Evolutionary conservation across 2,888 invertebrate genomes (phyloP).

Genomic region (Dorcus parallelipipedus): DNA sequence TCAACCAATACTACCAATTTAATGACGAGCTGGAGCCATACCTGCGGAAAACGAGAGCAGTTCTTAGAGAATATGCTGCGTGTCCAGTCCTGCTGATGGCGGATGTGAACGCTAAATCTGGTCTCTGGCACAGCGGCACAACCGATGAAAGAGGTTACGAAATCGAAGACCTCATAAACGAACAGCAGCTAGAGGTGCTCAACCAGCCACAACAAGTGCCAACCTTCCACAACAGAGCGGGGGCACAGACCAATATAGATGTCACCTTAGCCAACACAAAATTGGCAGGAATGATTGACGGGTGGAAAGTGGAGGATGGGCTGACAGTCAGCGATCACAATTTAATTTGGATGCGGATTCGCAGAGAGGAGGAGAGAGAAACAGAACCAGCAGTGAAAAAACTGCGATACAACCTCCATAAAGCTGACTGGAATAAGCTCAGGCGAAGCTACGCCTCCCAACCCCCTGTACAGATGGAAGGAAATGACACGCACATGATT

Average conservation of each 20-base stretch:
- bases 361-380: too few species aligned
- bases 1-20: conserved; percentile 9
- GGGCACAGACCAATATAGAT: background rate
- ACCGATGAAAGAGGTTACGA: background rate
- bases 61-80: background rate
- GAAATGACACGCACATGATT: too few species aligned
- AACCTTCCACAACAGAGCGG: conserved; percentile 1
- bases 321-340: too few species aligned
- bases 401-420: too few species aligned
- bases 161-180: background rate
- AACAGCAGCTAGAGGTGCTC: background rate
- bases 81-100: background rate
- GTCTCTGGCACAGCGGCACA: background rate
- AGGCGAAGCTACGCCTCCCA: too few species aligned
- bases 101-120: conserved; percentile 5
- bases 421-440: too few species aligned
- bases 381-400: too few species aligned
- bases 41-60: background rate
- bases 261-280: background rate
- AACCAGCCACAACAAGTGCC: background rate
- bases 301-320: background rate
- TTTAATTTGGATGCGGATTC: too few species aligned
- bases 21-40: background rate
- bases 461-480: too few species aligned
- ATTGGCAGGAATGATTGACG: background rate